Evolutionary conservation across 2,113 vertebrate genomes (phyloP), one percentile per base, ranked within the genome.

Genomic region (Fulmarus glacialis): DNA sequence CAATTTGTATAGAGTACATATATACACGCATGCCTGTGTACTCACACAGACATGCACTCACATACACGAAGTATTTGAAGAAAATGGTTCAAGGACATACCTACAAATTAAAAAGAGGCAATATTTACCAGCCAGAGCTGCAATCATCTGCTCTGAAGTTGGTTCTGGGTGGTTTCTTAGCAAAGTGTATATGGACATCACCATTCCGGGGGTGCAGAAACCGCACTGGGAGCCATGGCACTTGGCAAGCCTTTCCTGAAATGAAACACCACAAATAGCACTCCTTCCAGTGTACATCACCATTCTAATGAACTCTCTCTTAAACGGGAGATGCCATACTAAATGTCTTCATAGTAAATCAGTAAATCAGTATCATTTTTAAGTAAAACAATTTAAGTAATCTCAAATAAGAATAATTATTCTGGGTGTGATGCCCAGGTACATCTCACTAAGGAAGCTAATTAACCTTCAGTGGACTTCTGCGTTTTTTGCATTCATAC

Each of bases 211-310:
- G 0, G 99, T 99, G 91, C 99, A 99, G 97, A 99, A 99, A 71
- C 99, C 99, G 34, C 99, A 99, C 95, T 99, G 99, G 62, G 99
- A 99, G 40, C 99, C 99, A 30, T 99, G 98, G 67, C 98, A 98
- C 95, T 99, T 99, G 13, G 98, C 99, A 66, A 99, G 98, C 32
- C 99, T 98, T 96, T 99, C 99, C 99, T 99, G 79, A 71, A 91
- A 91, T 4, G 21, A 81, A 64, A 74, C 12, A 89, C 12, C 59
- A 75, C 45, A 86, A 88, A 64, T 3, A 58, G n/a, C n/a, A 23
- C 38, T 53, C 36, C 19, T 68, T 56, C 17, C 34, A 64, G 71
- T 2, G 3, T 24, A 50, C 45, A n/a, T 15, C 24, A 62, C 7
- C 43, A 38, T 22, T 85, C 29, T 24, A 74, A 62, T 11, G 3